phyloP scores from a whole-genome alignment of 2,797 vertebrate species.

The Danionella dracula region DNA sequence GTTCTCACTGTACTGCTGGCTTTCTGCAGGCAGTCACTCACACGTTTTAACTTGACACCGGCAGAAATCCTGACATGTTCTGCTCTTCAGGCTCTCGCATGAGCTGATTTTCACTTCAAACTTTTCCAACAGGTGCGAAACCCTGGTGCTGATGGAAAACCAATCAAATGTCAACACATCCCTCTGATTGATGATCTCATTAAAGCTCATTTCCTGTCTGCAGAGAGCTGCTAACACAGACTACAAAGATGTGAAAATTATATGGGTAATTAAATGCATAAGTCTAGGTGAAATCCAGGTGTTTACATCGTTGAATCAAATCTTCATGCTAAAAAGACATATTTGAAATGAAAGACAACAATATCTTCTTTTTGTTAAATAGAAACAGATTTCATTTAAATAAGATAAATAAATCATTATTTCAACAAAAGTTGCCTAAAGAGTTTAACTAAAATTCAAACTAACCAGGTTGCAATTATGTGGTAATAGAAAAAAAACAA shows the following conservation, averaged over 20 bases:
- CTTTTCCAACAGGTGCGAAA: conserved; percentile 15
- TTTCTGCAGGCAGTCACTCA: not conserved
- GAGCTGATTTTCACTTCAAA: conserved; percentile 7
- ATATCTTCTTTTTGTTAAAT: too few relatives aligned
- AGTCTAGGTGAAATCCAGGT: not conserved
- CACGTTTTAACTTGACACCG: conserved; percentile 4
- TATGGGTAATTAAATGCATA: not conserved
- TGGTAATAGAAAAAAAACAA: too few relatives aligned
- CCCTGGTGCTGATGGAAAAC: not conserved
- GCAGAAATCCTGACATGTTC: not conserved
- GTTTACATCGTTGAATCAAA: not conserved
- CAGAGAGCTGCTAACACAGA: not conserved
- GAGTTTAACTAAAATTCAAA: too few relatives aligned
- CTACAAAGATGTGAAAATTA: not conserved
- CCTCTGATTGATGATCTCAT: not conserved
- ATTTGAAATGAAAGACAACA: too few relatives aligned
- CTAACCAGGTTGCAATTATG: too few relatives aligned
- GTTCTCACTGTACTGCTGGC: conserved; percentile 1
- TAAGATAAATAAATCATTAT: too few relatives aligned
- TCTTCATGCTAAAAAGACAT: too few relatives aligned
- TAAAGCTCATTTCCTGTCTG: not conserved
- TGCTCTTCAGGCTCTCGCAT: conserved; percentile 8
- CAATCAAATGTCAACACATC: not conserved
- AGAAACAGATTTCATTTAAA: too few relatives aligned
- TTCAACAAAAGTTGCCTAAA: too few relatives aligned